A percentile compares a stretch with the other conserved stretches of the same genome.
Conservation (phyloP, 2,888 invertebrate genomes). For the Thecophora atra region DNA sequence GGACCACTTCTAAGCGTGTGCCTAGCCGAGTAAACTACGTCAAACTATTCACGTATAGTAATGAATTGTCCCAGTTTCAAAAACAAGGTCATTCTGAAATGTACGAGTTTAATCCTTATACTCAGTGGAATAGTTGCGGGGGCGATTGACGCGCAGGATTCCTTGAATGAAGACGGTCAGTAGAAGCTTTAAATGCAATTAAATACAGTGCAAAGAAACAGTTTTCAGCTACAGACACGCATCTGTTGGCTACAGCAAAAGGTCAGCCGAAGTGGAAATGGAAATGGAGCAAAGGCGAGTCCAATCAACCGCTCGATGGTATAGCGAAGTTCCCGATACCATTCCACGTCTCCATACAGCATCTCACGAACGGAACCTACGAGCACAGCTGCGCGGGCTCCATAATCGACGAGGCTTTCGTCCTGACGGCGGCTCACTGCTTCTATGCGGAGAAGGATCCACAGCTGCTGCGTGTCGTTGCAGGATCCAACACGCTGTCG, state of each 20-base stretch:
- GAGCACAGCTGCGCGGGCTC: slow-evolving; percentile 59
- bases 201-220: not conserved
- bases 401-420: slow-evolving; percentile 53
- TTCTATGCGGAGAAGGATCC: slow-evolving; percentile 39
- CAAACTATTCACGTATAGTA: not conserved
- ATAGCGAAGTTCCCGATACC: slow-evolving; percentile 44
- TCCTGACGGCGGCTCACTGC: slow-evolving; percentile 63
- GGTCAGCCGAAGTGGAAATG: not conserved
- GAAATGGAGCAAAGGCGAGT: not conserved
- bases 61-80: not conserved
- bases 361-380: slow-evolving; percentile 39
- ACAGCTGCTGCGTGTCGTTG: slow-evolving; percentile 46
- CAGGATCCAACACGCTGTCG: slow-evolving; percentile 46
- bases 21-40: not conserved
- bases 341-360: slow-evolving; percentile 50
- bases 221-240: not conserved
- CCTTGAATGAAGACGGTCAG: not conserved
- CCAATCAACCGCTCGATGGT: slow-evolving; percentile 18
- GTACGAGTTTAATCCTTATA: not conserved
- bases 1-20: not conserved
- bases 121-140: not conserved
- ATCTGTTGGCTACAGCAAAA: not conserved
- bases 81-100: not conserved
- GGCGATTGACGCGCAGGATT: not conserved
- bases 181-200: not conserved